Percentiles rank a stretch among this genome's conserved stretches.
phyloP scores from a whole-genome alignment of 1,140 invertebrate species.

The Gonatopus flavifemur region DNA sequence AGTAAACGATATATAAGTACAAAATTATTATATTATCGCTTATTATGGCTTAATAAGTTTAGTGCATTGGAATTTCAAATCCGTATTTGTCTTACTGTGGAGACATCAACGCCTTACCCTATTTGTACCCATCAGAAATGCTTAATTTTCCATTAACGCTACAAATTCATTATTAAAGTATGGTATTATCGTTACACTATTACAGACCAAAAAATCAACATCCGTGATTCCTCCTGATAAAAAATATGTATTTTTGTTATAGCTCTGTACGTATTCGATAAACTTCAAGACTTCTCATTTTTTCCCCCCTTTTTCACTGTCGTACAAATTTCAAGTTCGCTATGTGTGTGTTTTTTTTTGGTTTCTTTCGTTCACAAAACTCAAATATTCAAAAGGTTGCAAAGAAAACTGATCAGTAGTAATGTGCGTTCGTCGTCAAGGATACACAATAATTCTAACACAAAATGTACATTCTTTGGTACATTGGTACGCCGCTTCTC shows the following conservation, averaged over 20 bases:
- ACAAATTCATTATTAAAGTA: slow-evolving; percentile 23
- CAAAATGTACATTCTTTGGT: slow-evolving; percentile 33
- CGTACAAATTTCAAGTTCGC: too few relatives aligned
- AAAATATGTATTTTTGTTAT: slow-evolving; percentile 7
- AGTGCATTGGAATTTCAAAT: slow-evolving; percentile 44
- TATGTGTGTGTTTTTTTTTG: not conserved
- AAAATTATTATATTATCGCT: slow-evolving; percentile 23
- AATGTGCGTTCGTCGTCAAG: too few relatives aligned
- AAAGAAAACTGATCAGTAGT: too few relatives aligned
- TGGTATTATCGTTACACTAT: too few relatives aligned
- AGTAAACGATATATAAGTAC: slow-evolving; percentile 15
- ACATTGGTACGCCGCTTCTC: slow-evolving; percentile 42
- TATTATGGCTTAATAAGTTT: slow-evolving; percentile 4
- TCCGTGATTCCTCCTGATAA: slow-evolving; percentile 4
- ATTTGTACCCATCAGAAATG: slow-evolving; percentile 57
- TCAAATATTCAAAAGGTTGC: too few relatives aligned
- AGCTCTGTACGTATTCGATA: slow-evolving; percentile 1
- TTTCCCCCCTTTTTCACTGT: not conserved
- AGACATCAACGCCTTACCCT: slow-evolving; percentile 42
- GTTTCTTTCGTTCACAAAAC: not conserved
- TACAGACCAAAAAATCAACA: too few relatives aligned
- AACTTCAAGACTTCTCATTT: not conserved
- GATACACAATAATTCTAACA: slow-evolving; percentile 19
- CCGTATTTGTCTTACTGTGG: slow-evolving; percentile 36
- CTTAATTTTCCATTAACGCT: slow-evolving; percentile 31